Evolutionary conservation across 2,888 invertebrate genomes (phyloP), one percentile per base, ranked within the genome.

Genomic region (Conistra vaccinii): DNA sequence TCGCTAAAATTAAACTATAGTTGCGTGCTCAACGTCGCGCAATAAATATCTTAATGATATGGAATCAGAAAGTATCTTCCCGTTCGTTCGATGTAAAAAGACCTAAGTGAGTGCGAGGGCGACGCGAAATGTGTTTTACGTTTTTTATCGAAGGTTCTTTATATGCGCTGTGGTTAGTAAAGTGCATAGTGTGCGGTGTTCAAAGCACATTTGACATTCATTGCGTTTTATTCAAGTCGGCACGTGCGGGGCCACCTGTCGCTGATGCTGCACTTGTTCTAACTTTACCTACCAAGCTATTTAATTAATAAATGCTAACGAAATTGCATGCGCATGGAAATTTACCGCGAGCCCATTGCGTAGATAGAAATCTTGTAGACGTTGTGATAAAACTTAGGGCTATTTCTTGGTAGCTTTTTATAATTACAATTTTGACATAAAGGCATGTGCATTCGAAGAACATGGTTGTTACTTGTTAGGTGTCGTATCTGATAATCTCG

Each of bases 31-130:
- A 89, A 88, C 89, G 87, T 88, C 90, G 87, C 88, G 94, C 94
- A 95, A 96, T 96, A 95, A 95, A 96, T 96, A 95, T 96, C 95
- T 95, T 94, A 95, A 95, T 96, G 96, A 96, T 95, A 96, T 94
- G 93, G 96, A 96, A 96, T 96, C 96, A 95, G 93, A 96, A 95
- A 95, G 95, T 95, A 96, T 96, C 96, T 96, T 90, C 86, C 81
- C 74, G 83, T 78, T 85, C 78, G 72, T 83, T 80, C 77, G 68
- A 67, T 66, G 69, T 80, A 90, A 90, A 95, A 92, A 85, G 92
- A 78, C 92, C 51, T 93, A 95, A 90, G 91, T 83, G 85, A 51
- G 73, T 58, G 68, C 26, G 62, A 71, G 80, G 81, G 84, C 77
- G 85, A 77, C 3, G 89, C n/a, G 89, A 92, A 91, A 84, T 92